Evolutionary conservation across 2,113 vertebrate species (phyloP).

Genomic region (Cairina moschata): DNA sequence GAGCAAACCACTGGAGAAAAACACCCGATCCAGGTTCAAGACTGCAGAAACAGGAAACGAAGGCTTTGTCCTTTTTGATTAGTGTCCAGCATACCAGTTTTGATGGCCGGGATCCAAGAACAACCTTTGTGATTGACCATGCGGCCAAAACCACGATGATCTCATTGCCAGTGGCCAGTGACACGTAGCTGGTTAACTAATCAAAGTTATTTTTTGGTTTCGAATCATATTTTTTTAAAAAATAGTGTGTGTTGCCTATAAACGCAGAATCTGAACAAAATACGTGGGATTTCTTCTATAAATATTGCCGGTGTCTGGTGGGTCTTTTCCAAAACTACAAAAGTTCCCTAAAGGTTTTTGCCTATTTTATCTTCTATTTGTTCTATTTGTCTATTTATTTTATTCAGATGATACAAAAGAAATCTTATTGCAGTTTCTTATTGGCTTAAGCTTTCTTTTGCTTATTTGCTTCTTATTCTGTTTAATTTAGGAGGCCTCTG

Average conservation of each 20-base stretch:
- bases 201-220: background rate
- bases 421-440: background rate
- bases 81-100: background rate
- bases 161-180: conserved; percentile 31
- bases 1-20: background rate
- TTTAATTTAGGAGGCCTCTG: background rate
- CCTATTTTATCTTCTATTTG: background rate
- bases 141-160: background rate
- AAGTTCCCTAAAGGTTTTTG: background rate
- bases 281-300: background rate
- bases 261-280: background rate
- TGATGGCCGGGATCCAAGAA: conserved; percentile 52
- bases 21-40: background rate
- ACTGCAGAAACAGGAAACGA: conserved; percentile 50
- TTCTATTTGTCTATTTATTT: background rate
- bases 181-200: background rate
- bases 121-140: conserved; percentile 18
- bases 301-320: background rate
- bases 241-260: background rate
- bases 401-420: background rate
- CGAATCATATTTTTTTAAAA: background rate
- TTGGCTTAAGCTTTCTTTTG: background rate
- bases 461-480: background rate
- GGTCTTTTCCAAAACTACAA: background rate
- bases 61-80: conserved; percentile 45